phyloP scores from a whole-genome alignment of 2,113 vertebrate genomes.

The Paramisgurnus dabryanus region DNA sequence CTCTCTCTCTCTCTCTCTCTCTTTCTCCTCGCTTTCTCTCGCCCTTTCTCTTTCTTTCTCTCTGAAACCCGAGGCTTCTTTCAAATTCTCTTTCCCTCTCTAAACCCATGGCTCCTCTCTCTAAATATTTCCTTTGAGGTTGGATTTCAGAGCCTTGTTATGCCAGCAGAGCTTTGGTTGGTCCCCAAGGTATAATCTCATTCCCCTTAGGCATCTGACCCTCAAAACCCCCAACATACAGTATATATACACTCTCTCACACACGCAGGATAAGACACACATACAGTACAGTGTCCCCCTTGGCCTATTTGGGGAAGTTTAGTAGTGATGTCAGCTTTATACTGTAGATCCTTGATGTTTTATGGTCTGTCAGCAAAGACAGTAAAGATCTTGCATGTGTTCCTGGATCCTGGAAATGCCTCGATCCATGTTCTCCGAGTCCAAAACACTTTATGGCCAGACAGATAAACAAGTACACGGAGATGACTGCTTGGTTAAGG shows the following conservation, averaged over 20 bases:
- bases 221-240: slow-evolving; percentile 19
- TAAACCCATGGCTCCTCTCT: slow-evolving; percentile 71
- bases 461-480: no score
- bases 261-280: neutral
- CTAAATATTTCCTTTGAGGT: slow-evolving; percentile 81
- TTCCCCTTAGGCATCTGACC: slow-evolving; percentile 68
- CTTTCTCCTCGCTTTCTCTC: neutral
- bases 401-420: no score
- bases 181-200: slow-evolving; percentile 70
- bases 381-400: no score
- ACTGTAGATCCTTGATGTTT: no score
- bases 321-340: neutral
- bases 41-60: slow-evolving; percentile 31
- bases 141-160: slow-evolving; percentile 77
- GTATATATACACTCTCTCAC: slow-evolving; percentile 37
- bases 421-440: no score
- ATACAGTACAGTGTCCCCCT: neutral
- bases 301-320: neutral
- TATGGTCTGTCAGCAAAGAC: no score
- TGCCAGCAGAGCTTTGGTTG: slow-evolving; percentile 67
- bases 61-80: slow-evolving; percentile 26
- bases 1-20: slow-evolving; percentile 60
- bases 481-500: no score
- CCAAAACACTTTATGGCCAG: no score
- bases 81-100: slow-evolving; percentile 60